phyloP scores from a whole-genome alignment of 2,888 invertebrate species.

The Standfussiana lucernea region DNA sequence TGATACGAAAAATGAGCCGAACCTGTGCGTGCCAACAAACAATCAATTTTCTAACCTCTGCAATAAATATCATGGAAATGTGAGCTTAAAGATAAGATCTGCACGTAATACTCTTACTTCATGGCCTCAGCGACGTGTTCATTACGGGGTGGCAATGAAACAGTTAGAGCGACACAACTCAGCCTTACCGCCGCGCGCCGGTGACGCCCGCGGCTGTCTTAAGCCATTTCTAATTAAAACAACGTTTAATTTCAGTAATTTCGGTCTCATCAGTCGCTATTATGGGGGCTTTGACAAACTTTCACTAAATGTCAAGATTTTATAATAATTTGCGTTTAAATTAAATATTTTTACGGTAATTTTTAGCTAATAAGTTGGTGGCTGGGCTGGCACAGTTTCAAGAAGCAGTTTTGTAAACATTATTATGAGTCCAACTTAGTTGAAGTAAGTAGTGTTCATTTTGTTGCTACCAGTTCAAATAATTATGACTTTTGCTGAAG shows the following conservation, averaged over 20 bases:
- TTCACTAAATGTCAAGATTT: conserved; percentile 18
- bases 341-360: background rate
- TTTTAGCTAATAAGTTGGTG: background rate
- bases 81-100: background rate
- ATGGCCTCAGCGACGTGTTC: conserved; percentile 45
- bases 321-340: background rate
- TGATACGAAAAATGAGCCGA: too few relatives aligned
- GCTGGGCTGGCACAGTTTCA: background rate
- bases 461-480: background rate
- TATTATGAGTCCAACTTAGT: background rate
- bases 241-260: conserved; percentile 50
- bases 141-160: conserved; percentile 46
- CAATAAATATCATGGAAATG: conserved; percentile 8
- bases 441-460: background rate
- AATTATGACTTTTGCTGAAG: background rate
- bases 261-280: conserved; percentile 36
- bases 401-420: background rate
- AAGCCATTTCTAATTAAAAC: conserved; percentile 51
- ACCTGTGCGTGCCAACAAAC: background rate
- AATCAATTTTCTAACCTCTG: background rate
- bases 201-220: conserved; percentile 19
- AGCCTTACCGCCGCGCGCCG: background rate
- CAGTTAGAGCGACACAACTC: conserved; percentile 38
- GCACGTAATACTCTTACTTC: conserved; percentile 19
- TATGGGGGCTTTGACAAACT: conserved; percentile 35